phyloP scores from a whole-genome alignment of 92 coral and sea anemone genomes.

The Hydrozoanthus gracilis region DNA sequence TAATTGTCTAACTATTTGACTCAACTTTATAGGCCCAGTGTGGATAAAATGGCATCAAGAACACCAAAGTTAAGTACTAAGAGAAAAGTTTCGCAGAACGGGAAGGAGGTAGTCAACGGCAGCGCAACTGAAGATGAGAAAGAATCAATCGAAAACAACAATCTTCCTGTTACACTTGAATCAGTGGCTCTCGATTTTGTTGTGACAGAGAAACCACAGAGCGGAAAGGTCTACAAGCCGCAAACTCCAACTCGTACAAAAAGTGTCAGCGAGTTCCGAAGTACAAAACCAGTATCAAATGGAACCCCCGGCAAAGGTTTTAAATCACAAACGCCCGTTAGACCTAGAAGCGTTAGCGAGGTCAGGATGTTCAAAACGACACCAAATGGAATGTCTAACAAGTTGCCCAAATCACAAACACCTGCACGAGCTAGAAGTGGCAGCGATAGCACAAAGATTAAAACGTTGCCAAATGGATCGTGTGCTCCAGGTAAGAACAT shows the following conservation, averaged over 20 bases:
- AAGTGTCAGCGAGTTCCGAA: background rate
- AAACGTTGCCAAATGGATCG: background rate
- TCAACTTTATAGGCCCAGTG: background rate
- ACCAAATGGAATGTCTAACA: background rate
- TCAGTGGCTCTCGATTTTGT: constrained; percentile 18
- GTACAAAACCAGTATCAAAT: background rate
- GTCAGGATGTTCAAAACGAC: background rate
- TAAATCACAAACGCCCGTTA: background rate
- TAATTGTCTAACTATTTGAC: background rate
- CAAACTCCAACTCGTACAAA: background rate
- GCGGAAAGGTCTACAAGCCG: background rate
- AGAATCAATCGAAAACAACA: background rate
- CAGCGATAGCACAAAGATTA: background rate
- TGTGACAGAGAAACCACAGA: background rate
- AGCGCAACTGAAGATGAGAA: background rate
- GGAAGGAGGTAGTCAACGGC: background rate
- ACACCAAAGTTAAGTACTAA: background rate
- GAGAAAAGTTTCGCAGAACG: background rate
- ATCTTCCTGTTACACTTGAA: constrained; percentile 14
- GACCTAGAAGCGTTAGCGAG: background rate
- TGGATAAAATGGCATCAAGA: constrained; percentile 14
- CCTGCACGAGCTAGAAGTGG: background rate
- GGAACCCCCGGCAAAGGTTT: background rate
- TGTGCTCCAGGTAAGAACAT: background rate
- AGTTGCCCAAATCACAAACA: background rate